Evolutionary conservation across 2,113 vertebrate species (phyloP).

Genomic region (Panthera tigris): DNA sequence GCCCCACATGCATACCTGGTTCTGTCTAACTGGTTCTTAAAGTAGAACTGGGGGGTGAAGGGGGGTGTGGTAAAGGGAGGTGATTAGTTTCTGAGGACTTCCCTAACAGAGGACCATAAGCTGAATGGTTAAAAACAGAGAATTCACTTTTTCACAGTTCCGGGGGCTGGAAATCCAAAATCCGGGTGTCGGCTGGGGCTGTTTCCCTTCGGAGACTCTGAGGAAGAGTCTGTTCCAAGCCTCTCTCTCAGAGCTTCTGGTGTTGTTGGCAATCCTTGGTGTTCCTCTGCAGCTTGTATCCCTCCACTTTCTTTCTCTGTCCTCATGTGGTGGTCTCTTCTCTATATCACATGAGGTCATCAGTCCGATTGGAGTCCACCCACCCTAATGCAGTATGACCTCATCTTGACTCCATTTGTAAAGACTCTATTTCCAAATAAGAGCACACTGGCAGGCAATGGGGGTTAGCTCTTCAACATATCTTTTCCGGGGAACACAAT

Average conservation of each 20-base stretch:
- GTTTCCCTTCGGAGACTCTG: not conserved
- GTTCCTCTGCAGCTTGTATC: not conserved
- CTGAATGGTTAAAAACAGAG: not conserved
- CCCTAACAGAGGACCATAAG: not conserved
- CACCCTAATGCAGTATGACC: not conserved
- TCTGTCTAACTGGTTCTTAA: not conserved
- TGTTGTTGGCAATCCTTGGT: not conserved
- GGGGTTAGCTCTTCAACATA: not conserved
- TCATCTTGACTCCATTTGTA: not conserved
- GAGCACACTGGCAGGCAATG: no score
- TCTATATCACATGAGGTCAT: not conserved
- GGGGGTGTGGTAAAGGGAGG: not conserved
- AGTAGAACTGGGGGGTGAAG: not conserved
- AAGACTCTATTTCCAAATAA: not conserved
- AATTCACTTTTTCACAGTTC: not conserved
- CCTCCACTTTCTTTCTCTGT: not conserved
- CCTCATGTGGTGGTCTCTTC: not conserved
- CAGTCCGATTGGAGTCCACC: not conserved
- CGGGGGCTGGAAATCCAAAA: not conserved
- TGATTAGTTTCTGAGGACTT: not conserved
- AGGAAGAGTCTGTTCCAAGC: no score
- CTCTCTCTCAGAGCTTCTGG: no score
- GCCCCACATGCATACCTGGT: fast-evolving
- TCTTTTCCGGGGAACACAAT: not conserved
- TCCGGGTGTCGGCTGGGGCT: not conserved